Evolutionary conservation across 2,113 vertebrate genomes (phyloP).

Genomic region (Strix uralensis): DNA sequence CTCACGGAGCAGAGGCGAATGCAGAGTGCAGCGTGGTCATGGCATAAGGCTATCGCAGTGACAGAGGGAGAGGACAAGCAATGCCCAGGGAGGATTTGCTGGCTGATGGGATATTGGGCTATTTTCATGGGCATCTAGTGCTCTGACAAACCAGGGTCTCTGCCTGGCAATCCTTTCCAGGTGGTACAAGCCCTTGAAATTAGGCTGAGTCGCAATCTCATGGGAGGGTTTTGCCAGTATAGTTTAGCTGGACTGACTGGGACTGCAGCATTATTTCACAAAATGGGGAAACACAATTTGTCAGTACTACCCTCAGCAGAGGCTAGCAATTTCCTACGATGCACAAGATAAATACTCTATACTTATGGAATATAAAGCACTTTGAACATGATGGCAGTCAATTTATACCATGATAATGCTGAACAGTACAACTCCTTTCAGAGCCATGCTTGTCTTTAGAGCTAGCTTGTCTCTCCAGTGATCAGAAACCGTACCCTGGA

Average conservation of each 20-base stretch:
- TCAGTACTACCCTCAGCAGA: background rate
- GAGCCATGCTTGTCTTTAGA: background rate
- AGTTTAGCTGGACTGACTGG: background rate
- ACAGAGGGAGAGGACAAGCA: background rate
- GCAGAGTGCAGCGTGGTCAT: accelerated
- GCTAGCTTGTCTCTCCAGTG: background rate
- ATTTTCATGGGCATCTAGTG: background rate
- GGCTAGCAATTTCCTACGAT: background rate
- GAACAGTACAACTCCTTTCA: background rate
- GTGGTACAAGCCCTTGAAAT: background rate
- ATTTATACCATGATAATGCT: background rate
- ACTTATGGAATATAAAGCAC: background rate
- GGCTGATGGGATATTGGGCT: background rate
- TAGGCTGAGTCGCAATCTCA: background rate
- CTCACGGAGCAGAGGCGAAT: background rate
- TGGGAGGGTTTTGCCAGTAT: background rate
- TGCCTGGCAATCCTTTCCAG: background rate
- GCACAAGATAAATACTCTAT: background rate
- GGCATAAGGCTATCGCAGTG: background rate
- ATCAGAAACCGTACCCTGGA: background rate
- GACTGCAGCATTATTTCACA: background rate
- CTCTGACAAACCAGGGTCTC: background rate
- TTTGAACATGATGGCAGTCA: background rate
- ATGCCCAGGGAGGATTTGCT: background rate
- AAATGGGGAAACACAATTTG: background rate